phyloP scores from a whole-genome alignment of 2,797 vertebrate species.

The Eulemur albifrons region DNA sequence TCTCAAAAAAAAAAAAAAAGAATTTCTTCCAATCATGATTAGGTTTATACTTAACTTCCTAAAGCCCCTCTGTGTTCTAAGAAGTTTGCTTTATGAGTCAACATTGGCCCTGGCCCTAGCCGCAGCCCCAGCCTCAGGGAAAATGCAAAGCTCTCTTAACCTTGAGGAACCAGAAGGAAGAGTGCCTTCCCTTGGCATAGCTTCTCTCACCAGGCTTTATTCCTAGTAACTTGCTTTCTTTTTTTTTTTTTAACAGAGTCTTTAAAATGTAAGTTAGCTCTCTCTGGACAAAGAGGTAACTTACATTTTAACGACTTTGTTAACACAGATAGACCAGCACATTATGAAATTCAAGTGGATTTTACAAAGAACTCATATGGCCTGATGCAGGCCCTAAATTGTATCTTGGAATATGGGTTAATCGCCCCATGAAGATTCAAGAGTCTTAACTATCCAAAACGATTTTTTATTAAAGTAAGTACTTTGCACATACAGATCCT shows the following conservation, averaged over 20 bases:
- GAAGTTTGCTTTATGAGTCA: neutral
- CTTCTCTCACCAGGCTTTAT: neutral
- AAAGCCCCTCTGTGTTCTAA: conserved; percentile 8
- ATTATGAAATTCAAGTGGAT: neutral
- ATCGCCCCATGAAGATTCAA: neutral
- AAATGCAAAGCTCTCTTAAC: conserved; percentile 1
- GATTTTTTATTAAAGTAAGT: neutral
- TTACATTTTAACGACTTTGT: neutral
- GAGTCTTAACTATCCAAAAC: neutral
- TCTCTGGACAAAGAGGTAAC: too few relatives aligned
- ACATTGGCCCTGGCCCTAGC: neutral
- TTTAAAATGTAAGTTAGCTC: too few relatives aligned
- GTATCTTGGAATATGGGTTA: neutral
- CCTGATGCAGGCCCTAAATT: neutral
- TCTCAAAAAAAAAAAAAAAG: too few relatives aligned
- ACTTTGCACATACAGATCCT: neutral
- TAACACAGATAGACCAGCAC: neutral
- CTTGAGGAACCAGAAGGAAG: neutral
- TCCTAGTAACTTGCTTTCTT: neutral
- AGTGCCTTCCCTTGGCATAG: neutral
- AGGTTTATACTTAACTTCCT: conserved; percentile 2
- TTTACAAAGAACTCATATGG: neutral
- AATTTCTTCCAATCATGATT: neutral
- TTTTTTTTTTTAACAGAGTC: too few relatives aligned
- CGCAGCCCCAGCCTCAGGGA: neutral